Conservation (phyloP, 2,113 vertebrate genomes). For the Elephas maximus region DNA sequence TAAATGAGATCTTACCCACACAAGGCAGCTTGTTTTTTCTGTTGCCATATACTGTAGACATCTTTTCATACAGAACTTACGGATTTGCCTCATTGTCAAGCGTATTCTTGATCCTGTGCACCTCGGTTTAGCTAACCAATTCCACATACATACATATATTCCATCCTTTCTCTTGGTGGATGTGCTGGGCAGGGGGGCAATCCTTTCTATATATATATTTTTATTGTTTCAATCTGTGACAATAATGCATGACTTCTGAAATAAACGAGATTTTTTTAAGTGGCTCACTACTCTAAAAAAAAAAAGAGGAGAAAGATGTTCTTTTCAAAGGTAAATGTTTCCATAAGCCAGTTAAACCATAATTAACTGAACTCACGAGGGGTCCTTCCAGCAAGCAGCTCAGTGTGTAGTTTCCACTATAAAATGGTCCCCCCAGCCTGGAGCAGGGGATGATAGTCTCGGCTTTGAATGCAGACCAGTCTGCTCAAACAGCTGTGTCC, state of each 20-base stretch:
- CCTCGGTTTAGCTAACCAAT: no score
- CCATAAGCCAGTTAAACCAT: not conserved
- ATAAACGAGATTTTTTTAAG: not conserved
- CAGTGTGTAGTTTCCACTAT: not conserved
- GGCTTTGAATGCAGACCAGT: not conserved
- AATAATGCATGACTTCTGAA: not conserved
- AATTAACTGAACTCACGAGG: not conserved
- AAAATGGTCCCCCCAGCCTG: not conserved
- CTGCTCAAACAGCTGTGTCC: constrained; percentile 20
- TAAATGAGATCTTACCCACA: no score
- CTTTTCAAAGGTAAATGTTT: constrained; percentile 29
- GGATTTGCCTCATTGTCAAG: no score
- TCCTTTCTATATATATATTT: not conserved
- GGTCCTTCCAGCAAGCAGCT: not conserved
- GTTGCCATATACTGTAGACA: no score
- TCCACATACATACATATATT: not conserved
- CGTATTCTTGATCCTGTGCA: no score
- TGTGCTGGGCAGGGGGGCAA: not conserved
- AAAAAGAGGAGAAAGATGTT: not conserved
- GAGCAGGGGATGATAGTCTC: not conserved
- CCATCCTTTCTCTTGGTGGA: not conserved
- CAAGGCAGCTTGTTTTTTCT: no score
- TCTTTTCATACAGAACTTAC: no score
- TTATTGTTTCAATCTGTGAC: not conserved
- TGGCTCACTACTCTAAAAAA: not conserved